Conservation (phyloP, 2,888 invertebrate genomes). For the Arctia plantaginis region DNA sequence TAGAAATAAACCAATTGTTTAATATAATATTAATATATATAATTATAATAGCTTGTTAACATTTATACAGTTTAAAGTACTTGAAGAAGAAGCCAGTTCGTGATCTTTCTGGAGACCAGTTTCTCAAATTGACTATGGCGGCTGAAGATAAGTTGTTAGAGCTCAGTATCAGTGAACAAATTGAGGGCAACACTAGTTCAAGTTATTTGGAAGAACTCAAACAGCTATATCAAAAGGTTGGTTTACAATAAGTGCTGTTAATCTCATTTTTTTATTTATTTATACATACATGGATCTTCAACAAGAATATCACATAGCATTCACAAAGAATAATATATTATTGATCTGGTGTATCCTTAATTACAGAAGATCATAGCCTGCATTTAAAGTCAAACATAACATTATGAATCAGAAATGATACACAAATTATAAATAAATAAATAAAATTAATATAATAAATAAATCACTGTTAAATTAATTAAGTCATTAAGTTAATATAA, state of each 20-base stretch:
- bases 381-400: too few species aligned
- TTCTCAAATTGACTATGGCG: conserved; percentile 92
- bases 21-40: background rate
- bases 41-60: background rate
- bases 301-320: too few species aligned
- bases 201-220: conserved; percentile 96
- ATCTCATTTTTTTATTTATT: too few species aligned
- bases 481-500: too few species aligned
- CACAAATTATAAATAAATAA: too few species aligned
- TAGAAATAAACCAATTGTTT: background rate
- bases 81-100: conserved; percentile 96
- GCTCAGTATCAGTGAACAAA: conserved; percentile 90
- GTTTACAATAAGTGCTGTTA: background rate
- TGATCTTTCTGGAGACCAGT: conserved; percentile 96
- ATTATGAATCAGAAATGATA: too few species aligned
- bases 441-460: too few species aligned
- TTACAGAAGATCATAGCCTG: too few species aligned
- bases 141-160: conserved; percentile 93
- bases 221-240: conserved; percentile 92
- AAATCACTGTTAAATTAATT: too few species aligned
- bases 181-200: conserved; percentile 91
- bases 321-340: too few species aligned
- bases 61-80: conserved; percentile 91
- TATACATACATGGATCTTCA: too few species aligned
- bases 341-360: too few species aligned